Conservation (phyloP, 2,113 vertebrate species). For the Microcebus griseorufus region DNA sequence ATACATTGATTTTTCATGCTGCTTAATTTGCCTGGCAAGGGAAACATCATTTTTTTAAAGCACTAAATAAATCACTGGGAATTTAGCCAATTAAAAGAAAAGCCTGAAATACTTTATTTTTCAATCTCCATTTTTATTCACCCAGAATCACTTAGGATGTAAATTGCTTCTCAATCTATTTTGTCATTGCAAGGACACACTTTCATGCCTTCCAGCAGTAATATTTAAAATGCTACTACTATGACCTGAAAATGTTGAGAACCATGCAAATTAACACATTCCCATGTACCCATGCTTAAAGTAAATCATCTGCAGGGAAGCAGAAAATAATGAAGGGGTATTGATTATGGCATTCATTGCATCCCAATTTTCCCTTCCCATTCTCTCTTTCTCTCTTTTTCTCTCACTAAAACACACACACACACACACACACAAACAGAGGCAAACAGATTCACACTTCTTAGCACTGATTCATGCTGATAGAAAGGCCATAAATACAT, state of each 20-base stretch:
- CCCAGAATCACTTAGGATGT: neutral
- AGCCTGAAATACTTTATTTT: neutral
- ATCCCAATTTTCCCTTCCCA: neutral
- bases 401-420: no score
- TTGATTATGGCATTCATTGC: neutral
- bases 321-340: neutral
- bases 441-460: neutral
- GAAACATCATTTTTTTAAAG: constrained; percentile 1
- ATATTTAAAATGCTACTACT: neutral
- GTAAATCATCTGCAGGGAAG: neutral
- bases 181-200: neutral
- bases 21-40: neutral
- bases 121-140: neutral
- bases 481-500: neutral
- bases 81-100: neutral
- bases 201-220: neutral
- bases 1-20: neutral
- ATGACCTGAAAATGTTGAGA: constrained; percentile 12
- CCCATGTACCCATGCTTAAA: neutral
- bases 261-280: neutral
- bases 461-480: neutral
- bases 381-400: no score
- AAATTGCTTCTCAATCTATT: constrained; percentile 14
- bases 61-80: neutral
- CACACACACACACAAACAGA: neutral